Evolutionary conservation across 2,888 invertebrate genomes (phyloP), one percentile per base, ranked within the genome.

Genomic region (Lasioglossum calceatum): DNA sequence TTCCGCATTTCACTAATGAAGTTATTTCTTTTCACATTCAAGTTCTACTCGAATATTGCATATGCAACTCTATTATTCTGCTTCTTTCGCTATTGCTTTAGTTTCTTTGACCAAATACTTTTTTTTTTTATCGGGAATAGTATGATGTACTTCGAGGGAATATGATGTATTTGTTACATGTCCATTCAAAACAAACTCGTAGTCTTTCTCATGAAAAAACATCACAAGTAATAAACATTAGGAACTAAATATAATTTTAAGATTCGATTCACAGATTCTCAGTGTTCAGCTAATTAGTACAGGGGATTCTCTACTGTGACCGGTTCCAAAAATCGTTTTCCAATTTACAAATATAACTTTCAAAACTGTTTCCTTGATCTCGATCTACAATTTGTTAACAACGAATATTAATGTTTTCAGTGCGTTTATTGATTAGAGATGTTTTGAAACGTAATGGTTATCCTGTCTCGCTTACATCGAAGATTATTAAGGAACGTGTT

Each of bases 61-160:
- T 19, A 32, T 32, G n/a, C 19, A 32, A 64, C 64, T 64, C 32
- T 32, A 14, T 64, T 32, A 64, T 64, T 64, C 64, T 64, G 32
- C 64, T 32, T 64, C 64, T 64, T 64, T 36, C 71, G 39, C 36
- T 71, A 71, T 71, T 71, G 36, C 71, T 64, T 58, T n/a, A 58
- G 72, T 44, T 7, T 72, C 72, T 44, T 50, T 73, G 64, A 64
- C 64, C 64, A 64, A 64, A 64, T 64, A 64, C 64, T 64, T 64
- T 64, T 64, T 64, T 64, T 32, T 64, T 4, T 32, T 8, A 64
- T 64, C 64, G 50, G 23, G 23, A 71, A 58, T 72, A 36, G 19
- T 19, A 39, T 27, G 27, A 27, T 27, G 27, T 27, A 27, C 27
- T 27, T 27, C 27, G 27, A 27, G 27, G 27, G 27, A 27, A 27